Evolutionary conservation across 1,140 invertebrate species (phyloP).

Genomic region (Hydropsyche tenuis): DNA sequence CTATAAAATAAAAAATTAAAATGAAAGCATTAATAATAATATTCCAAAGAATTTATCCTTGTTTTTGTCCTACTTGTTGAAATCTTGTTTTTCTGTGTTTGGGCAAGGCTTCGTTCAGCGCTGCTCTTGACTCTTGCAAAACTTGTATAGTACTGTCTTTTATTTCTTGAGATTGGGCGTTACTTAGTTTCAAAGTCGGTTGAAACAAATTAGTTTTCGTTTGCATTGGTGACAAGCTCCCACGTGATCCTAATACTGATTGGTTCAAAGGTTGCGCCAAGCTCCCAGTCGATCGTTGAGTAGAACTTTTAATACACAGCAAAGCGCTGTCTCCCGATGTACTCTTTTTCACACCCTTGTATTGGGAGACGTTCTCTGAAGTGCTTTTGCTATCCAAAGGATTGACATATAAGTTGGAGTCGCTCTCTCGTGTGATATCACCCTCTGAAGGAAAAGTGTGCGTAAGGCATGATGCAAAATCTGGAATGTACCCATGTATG

Average conservation of each 20-base stretch:
- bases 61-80: constrained; percentile 79
- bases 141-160: constrained; percentile 36
- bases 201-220: constrained; percentile 25
- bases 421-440: constrained; percentile 76
- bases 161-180: constrained; percentile 30
- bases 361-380: constrained; percentile 53
- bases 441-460: constrained; percentile 89
- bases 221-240: constrained; percentile 53
- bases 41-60: neutral
- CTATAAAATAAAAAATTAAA: constrained; percentile 51
- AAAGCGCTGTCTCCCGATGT: constrained; percentile 77
- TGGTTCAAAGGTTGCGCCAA: constrained; percentile 49
- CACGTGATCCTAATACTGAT: constrained; percentile 53
- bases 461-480: constrained; percentile 95
- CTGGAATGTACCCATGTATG: constrained; percentile 65
- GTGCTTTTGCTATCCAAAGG: constrained; percentile 75
- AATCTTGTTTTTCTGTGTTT: constrained; percentile 87
- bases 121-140: constrained; percentile 40
- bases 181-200: neutral
- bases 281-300: constrained; percentile 57
- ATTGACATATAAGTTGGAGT: constrained; percentile 90
- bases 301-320: constrained; percentile 60
- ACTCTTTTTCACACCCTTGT: constrained; percentile 73
- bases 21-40: too few species aligned
- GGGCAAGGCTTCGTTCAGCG: constrained; percentile 71